Evolutionary conservation across 2,888 invertebrate genomes (phyloP), one percentile per base, ranked within the genome.

Genomic region (Drosophila peninsularis): DNA sequence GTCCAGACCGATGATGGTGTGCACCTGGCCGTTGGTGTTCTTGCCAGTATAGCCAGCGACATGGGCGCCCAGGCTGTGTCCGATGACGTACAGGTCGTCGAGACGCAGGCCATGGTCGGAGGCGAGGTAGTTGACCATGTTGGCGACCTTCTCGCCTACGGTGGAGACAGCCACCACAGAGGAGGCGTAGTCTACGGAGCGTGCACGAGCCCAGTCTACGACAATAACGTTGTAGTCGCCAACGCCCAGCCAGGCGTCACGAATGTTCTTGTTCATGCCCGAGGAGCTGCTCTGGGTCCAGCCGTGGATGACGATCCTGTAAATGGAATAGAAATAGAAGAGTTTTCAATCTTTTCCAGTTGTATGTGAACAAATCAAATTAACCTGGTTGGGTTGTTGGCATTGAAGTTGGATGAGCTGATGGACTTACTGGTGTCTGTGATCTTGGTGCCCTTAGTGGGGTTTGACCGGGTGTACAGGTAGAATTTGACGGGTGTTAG

Each of bases 51-150:
- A 94, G 1, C 94, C 94, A 11, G 94, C 94, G 0, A 94, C 94
- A 78, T 94, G 94, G 1, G 94, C 94, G 0, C 94, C 94, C 58
- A 94, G 91, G 61, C 94, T 94, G 76, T 94, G 94, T 0, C 94
- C 94, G 58, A 94, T 94, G 3, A 92, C 61, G 93, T 93, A 90
- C 92, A 94, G 73, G 92, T 90, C 3, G 92, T 93, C 9, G 92
- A 93, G 47, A 90, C 90, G 30, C 92, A 93, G 13, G 92, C 94
- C 58, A 92, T 93, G 83, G 91, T 92, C 6, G 90, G 93, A 2
- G 91, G 93, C 78, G 92, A 94, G 88, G 66, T 81, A 91, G 57
- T 92, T 84, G 54, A 91, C 63, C 74, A 92, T 74, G 4, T 17
- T 53, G 10, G 90, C 92, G 5, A 90, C 79, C 53, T 85, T 84